Evolutionary conservation across 2,888 invertebrate species (phyloP).

Genomic region (Ephialtes manifestator): DNA sequence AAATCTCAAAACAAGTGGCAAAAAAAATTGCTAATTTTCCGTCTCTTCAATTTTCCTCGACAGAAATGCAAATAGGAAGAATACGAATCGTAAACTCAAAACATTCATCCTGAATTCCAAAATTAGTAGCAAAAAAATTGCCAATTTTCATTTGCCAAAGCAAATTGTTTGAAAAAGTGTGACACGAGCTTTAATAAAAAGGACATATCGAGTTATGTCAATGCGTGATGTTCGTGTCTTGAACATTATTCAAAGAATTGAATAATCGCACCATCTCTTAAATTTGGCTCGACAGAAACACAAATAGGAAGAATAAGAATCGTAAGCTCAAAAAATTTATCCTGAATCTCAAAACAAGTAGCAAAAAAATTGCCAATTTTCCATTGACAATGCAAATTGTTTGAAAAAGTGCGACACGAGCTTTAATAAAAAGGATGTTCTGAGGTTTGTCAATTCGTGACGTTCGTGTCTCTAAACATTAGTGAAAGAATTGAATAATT

Average conservation of each 20-base stretch:
- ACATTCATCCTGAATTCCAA: no score
- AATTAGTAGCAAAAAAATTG: no score
- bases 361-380: no score
- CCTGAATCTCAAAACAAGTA: background rate
- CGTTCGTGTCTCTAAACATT: no score
- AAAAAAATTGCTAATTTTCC: no score
- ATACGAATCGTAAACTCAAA: no score
- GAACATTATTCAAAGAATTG: no score
- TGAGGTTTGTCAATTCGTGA: background rate
- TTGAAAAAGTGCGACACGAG: background rate
- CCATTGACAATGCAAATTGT: background rate
- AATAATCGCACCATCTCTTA: no score
- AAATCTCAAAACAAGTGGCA: background rate
- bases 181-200: background rate
- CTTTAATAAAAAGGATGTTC: background rate
- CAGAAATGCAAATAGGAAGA: no score
- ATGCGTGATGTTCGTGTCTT: background rate
- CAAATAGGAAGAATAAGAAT: background rate
- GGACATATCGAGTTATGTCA: background rate
- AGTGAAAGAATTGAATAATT: no score
- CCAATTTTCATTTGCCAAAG: no score
- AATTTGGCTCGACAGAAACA: background rate
- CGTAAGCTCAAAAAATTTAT: background rate
- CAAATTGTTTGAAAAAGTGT: background rate
- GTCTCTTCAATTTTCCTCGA: constrained; percentile 60